Evolutionary conservation across 2,797 vertebrate species (phyloP).

Genomic region (Carapus acus): DNA sequence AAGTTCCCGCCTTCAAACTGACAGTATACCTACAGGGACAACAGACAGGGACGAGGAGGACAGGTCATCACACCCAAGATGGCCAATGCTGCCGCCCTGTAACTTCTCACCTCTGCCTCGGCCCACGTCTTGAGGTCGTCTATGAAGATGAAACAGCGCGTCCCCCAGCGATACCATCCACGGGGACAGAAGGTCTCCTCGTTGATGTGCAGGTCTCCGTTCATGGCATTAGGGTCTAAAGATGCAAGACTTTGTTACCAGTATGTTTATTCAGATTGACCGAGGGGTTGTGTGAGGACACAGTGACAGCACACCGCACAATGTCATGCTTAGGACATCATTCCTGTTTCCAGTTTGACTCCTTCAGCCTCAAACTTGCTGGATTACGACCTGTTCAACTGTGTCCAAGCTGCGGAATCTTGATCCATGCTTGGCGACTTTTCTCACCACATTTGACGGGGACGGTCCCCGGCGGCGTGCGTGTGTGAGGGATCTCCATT

Average conservation of each 20-base stretch:
- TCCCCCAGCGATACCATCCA: neutral
- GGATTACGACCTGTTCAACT: too few species aligned
- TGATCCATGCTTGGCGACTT: too few species aligned
- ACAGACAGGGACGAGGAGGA: neutral
- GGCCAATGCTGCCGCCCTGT: neutral
- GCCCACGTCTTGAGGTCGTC: conserved; percentile 25
- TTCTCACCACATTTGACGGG: conserved; percentile 13
- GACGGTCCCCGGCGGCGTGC: rapidly evolving
- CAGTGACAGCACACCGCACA: too few species aligned
- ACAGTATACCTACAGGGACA: conserved; percentile 34
- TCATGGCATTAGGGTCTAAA: neutral
- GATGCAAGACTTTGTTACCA: neutral
- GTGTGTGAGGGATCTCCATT: neutral
- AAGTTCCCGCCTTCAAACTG: conserved; percentile 29
- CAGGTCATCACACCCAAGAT: too few species aligned
- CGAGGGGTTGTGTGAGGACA: too few species aligned
- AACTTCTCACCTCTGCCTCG: conserved; percentile 35
- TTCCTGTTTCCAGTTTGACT: too few species aligned
- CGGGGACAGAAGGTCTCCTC: neutral
- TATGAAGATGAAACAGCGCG: conserved; percentile 20
- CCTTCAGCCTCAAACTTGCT: too few species aligned
- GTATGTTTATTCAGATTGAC: too few species aligned
- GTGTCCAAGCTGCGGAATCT: too few species aligned
- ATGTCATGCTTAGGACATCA: too few species aligned
- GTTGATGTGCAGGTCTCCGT: neutral